These are phyloP conservation scores for Rhyacophila evoluta DNA, from an alignment of 2,888 invertebrate genomes.

Conservation along the genomic window DNA sequence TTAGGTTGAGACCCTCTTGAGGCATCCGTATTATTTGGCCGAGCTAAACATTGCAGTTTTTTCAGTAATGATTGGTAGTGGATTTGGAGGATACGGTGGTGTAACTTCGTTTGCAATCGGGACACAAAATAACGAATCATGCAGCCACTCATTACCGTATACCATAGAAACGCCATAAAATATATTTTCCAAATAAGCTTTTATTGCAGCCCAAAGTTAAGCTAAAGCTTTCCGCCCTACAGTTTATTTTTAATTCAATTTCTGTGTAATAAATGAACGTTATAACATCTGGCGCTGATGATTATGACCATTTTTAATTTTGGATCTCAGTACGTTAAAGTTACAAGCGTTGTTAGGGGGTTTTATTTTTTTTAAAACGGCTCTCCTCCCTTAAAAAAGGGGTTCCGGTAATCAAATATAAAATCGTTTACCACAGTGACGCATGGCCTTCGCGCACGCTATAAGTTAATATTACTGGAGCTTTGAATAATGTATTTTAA, in stretches of 20 bases:
- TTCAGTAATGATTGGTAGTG: too few species aligned
- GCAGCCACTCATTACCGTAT: too few species aligned
- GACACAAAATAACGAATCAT: too few species aligned
- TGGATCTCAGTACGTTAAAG: background rate
- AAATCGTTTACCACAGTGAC: slow-evolving; percentile 36
- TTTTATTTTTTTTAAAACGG: background rate
- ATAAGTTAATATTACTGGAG: background rate
- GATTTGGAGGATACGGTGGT: too few species aligned
- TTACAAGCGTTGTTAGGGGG: background rate
- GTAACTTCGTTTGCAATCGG: too few species aligned
- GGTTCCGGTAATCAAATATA: slow-evolving; percentile 31
- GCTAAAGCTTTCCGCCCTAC: background rate
- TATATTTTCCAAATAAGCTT: too few species aligned
- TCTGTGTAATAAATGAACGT: background rate
- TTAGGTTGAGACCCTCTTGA: too few species aligned
- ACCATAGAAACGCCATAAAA: too few species aligned
- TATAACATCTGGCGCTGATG: background rate
- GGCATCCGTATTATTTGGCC: too few species aligned
- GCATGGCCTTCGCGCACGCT: slow-evolving; percentile 27
- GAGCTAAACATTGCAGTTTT: too few species aligned
- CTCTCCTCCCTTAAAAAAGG: background rate
- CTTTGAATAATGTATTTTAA: background rate
- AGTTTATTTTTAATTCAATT: background rate
- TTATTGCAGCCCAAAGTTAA: too few species aligned
- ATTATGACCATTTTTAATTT: background rate